phyloP scores from a whole-genome alignment of 1,140 invertebrate species.

The Copidosoma floridanum region DNA sequence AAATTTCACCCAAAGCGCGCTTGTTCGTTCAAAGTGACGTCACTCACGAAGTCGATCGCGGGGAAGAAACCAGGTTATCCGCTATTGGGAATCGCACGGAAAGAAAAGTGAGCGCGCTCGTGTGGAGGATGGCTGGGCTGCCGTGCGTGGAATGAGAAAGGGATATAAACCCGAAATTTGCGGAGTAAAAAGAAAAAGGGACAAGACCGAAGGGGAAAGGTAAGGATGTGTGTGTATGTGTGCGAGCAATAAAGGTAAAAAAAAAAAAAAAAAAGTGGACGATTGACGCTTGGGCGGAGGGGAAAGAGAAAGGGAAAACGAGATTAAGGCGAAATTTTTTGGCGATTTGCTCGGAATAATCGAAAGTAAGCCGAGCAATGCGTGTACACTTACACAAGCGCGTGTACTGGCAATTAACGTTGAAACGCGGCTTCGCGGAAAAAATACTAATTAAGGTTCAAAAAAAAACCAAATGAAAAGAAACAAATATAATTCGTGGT shows the following conservation, averaged over 20 bases:
- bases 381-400: too few species aligned
- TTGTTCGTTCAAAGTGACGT: constrained; percentile 39
- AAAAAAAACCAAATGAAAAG: too few species aligned
- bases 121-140: too few species aligned
- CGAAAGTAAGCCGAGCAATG: too few species aligned
- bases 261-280: not conserved
- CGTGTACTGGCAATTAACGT: constrained; percentile 1
- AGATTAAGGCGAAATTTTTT: too few species aligned
- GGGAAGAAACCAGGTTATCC: constrained; percentile 42
- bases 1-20: constrained; percentile 43
- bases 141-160: constrained; percentile 11
- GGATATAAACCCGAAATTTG: too few species aligned
- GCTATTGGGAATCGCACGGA: constrained; percentile 34
- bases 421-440: too few species aligned
- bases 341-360: too few species aligned
- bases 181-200: not conserved
- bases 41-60: constrained; percentile 37
- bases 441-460: too few species aligned
- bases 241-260: too few species aligned
- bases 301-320: not conserved
- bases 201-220: not conserved
- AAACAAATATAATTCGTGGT: too few species aligned
- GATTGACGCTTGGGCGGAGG: not conserved
- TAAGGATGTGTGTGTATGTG: too few species aligned
- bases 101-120: not conserved